A percentile compares a stretch with the other conserved stretches of the same genome.
Conservation (phyloP, 2,113 vertebrate species). For the Antigone vipio region DNA sequence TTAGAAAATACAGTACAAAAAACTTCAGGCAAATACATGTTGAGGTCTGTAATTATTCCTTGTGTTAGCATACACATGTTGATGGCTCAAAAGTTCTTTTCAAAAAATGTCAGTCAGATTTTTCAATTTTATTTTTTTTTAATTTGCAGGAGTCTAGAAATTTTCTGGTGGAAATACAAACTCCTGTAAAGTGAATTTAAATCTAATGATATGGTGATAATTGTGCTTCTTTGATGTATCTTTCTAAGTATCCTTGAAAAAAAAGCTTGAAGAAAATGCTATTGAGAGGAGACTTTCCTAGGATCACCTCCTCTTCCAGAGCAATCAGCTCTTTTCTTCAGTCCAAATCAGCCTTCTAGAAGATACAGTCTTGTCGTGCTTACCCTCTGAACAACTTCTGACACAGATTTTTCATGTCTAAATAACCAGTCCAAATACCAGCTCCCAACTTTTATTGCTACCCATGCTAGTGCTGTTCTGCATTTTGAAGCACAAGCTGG, state of each 20-base stretch:
- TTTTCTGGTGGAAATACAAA: background rate
- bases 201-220: background rate
- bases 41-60: background rate
- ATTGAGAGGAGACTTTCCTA: background rate
- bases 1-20: background rate
- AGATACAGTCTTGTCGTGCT: background rate
- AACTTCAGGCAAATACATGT: background rate
- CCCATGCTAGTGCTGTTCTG: background rate
- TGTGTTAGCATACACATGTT: background rate
- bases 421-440: background rate
- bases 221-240: rapidly evolving
- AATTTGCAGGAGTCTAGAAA: background rate
- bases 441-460: rapidly evolving
- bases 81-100: background rate
- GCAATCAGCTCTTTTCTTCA: background rate
- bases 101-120: background rate
- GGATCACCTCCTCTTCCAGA: background rate
- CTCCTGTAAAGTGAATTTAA: background rate
- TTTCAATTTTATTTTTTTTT: background rate
- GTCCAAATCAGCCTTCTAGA: background rate
- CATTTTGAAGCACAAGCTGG: background rate
- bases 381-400: background rate
- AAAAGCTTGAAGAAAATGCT: background rate
- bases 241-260: background rate
- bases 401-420: background rate